Percentiles rank a stretch among this genome's conserved stretches.
These are phyloP conservation scores for Acronicta aceris DNA, from an alignment of 2,888 invertebrate genomes.

Conservation along the genomic window DNA sequence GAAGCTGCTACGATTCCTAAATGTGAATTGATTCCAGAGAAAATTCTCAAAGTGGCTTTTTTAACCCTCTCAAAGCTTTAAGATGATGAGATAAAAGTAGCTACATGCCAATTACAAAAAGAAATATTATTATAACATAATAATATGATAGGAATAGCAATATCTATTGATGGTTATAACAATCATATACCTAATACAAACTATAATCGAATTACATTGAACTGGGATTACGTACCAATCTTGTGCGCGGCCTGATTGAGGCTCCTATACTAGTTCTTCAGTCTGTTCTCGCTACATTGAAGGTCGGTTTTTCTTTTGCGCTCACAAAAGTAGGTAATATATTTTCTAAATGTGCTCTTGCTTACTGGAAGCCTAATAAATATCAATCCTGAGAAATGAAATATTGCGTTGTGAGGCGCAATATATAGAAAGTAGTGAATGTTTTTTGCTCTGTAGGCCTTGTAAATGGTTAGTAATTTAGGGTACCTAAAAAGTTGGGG, in stretches of 20 bases:
- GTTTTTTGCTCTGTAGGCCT: slow-evolving; percentile 21
- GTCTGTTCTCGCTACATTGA: not conserved
- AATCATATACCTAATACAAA: not conserved
- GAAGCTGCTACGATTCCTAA: no score
- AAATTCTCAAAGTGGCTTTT: no score
- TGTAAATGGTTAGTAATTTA: slow-evolving; percentile 30
- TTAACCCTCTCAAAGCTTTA: no score
- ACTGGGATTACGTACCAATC: not conserved
- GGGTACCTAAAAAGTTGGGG: slow-evolving; percentile 5
- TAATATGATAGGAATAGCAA: not conserved
- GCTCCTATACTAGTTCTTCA: not conserved
- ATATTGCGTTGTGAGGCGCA: slow-evolving; percentile 21
- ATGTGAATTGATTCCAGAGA: no score
- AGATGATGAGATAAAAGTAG: no score
- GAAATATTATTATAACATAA: no score
- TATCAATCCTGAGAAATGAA: slow-evolving; percentile 35
- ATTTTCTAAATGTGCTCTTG: slow-evolving; percentile 29
- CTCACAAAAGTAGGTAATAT: slow-evolving; percentile 12
- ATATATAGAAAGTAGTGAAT: slow-evolving; percentile 15
- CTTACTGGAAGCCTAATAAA: slow-evolving; percentile 30
- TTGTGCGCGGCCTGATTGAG: not conserved
- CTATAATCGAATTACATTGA: slow-evolving; percentile 2
- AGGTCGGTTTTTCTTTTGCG: not conserved
- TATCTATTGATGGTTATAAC: not conserved
- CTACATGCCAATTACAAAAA: no score